Evolutionary conservation across 2,888 invertebrate species (phyloP).

Genomic region (Amblyjoppa fuscipennis): DNA sequence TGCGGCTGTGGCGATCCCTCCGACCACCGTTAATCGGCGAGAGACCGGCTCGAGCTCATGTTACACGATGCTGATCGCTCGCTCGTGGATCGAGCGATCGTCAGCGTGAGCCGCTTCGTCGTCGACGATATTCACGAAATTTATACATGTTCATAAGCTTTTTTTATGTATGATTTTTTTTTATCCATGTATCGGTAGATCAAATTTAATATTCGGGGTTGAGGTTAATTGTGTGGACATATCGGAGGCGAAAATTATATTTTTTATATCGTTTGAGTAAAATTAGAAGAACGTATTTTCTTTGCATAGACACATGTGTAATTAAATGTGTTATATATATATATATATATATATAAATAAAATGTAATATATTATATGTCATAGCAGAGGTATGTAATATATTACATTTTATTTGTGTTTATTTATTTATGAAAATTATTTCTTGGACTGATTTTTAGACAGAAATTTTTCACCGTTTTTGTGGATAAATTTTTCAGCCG

Average conservation of each 20-base stretch:
- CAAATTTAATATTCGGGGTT: background rate
- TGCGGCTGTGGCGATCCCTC: constrained; percentile 41
- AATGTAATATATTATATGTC: too few relatives aligned
- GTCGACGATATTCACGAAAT: background rate
- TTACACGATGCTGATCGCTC: constrained; percentile 57
- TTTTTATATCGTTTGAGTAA: background rate
- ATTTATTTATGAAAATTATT: background rate
- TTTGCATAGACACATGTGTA: background rate
- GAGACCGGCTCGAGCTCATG: constrained; percentile 42
- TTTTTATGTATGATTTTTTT: background rate
- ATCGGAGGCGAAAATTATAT: background rate
- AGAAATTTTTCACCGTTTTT: background rate
- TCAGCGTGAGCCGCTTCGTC: background rate
- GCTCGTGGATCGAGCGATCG: background rate
- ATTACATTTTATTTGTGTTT: background rate
- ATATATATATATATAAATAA: too few relatives aligned
- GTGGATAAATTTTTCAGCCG: background rate
- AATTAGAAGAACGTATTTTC: background rate
- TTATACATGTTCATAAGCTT: background rate
- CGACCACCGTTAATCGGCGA: constrained; percentile 64
- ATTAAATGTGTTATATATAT: too few relatives aligned
- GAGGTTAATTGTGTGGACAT: background rate
- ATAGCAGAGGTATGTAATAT: background rate
- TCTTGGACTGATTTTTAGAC: background rate
- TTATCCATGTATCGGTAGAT: background rate